Evolutionary conservation across 1,140 invertebrate genomes (phyloP), one percentile per base, ranked within the genome.

Genomic region (Caligus rogercresseyi): DNA sequence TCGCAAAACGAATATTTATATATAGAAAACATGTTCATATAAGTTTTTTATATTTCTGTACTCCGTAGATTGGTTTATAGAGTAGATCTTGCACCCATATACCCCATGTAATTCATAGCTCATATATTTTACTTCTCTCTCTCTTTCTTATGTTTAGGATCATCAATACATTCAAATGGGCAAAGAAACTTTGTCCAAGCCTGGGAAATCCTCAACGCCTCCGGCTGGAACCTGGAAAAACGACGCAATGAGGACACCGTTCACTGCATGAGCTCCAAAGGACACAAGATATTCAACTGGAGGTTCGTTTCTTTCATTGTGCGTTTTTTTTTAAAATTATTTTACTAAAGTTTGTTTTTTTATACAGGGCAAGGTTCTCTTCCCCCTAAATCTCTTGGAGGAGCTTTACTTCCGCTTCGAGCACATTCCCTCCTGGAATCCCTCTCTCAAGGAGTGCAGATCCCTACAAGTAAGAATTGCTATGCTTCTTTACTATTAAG

Each of bases 361-460:
- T 77, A 78, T 21, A 70, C 89, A 86, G 84, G 79, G 14, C 68
- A 78, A 23, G 73, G 89, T 11, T 76, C 76, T 60, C 78, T 80
- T 65, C 75, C 78, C 86, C 0, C 77, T 78, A 66, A 77, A 78
- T 64, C 70, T 89, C 1, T 78, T 83, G 61, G 77, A 85, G 52
- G 79, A 82, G 69, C 75, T 89, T 52, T 84, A 80, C 61, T 78
- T 83, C 61, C 80, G 81, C 51, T 71, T 86, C 54, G 81, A 84
- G 59, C 76, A 79, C 56, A 73, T 82, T 23, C 78, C 83, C 0
- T 78, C 79, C 24, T 92, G 88, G 88, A 90, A 89, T 72, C 81
- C 83, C 3, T 80, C 84, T 4, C 74, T 90, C 43, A 69, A n/a
- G 26, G 81, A 85, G 69, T 83, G 81, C 7, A 79, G 80, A 70